Percentiles rank a stretch among this genome's conserved stretches.
Evolutionary conservation across 2,113 vertebrate genomes (phyloP).

Genomic region (Pomatostomus ruficeps): DNA sequence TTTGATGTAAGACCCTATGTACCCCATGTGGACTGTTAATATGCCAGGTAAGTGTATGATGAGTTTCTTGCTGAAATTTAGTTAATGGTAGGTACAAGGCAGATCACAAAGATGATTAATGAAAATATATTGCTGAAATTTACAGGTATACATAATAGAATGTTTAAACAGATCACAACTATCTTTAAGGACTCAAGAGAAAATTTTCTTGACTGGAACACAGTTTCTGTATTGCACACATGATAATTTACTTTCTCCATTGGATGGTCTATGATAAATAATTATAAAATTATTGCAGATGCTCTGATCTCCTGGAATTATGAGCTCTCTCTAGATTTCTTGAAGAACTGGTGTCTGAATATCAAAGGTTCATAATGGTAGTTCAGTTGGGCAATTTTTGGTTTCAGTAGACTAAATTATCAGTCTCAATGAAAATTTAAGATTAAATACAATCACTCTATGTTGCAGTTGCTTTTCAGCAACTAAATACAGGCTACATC

Average conservation of each 20-base stretch:
- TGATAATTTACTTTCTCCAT: not conserved
- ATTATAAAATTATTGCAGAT: not conserved
- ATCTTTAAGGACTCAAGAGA: not conserved
- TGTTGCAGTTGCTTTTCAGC: not conserved
- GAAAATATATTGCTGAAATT: not conserved
- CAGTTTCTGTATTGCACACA: not conserved
- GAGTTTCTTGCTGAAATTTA: not conserved
- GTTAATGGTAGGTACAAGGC: not conserved
- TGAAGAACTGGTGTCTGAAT: not conserved
- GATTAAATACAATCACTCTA: not conserved
- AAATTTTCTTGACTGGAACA: not conserved
- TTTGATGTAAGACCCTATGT: not conserved
- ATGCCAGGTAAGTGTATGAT: not conserved
- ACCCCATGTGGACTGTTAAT: not conserved
- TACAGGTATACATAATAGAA: not conserved
- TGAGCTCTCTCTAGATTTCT: not conserved
- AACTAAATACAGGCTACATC: not conserved
- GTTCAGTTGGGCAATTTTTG: not conserved
- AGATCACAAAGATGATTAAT: not conserved
- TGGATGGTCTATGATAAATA: not conserved
- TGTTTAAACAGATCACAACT: not conserved
- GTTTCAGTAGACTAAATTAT: not conserved
- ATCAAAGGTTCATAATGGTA: not conserved
- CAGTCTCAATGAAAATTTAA: not conserved
- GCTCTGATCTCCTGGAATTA: not conserved